Evolutionary conservation across 2,113 vertebrate genomes (phyloP).

Genomic region (Probosciger aterrimus): DNA sequence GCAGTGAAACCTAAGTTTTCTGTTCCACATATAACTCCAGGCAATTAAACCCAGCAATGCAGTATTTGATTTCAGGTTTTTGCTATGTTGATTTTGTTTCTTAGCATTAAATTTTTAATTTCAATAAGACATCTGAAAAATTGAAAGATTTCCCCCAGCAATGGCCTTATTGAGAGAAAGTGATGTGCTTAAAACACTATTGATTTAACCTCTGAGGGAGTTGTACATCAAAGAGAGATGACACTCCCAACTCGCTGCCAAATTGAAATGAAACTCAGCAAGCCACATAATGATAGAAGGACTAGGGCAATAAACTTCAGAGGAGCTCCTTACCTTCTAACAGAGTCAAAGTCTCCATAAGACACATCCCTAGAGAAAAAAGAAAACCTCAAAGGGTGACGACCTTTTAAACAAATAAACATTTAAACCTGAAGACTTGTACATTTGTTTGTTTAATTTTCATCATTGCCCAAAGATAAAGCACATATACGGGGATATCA

Average conservation of each 20-base stretch:
- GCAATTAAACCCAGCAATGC: background rate
- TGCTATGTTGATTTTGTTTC: background rate
- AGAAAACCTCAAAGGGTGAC: background rate
- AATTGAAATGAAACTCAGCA: conserved; percentile 42
- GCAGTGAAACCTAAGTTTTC: background rate
- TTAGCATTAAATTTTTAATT: background rate
- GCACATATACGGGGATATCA: background rate
- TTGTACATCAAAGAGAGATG: background rate
- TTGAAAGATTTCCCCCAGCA: background rate
- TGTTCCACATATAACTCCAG: background rate
- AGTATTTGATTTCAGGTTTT: background rate
- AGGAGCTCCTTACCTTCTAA: background rate
- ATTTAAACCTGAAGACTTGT: background rate
- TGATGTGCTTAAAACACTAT: background rate
- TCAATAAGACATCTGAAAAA: background rate
- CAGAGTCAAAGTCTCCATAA: background rate
- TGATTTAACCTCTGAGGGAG: conserved; percentile 27
- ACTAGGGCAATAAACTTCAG: conserved; percentile 11
- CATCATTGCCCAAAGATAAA: background rate
- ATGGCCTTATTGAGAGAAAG: background rate
- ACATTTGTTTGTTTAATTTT: background rate
- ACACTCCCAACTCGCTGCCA: background rate
- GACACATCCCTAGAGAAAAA: background rate
- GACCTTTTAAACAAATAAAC: background rate
- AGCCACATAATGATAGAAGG: background rate